Evolutionary conservation across 2,888 invertebrate genomes (phyloP).

Genomic region (Pseudococcus longispinus): DNA sequence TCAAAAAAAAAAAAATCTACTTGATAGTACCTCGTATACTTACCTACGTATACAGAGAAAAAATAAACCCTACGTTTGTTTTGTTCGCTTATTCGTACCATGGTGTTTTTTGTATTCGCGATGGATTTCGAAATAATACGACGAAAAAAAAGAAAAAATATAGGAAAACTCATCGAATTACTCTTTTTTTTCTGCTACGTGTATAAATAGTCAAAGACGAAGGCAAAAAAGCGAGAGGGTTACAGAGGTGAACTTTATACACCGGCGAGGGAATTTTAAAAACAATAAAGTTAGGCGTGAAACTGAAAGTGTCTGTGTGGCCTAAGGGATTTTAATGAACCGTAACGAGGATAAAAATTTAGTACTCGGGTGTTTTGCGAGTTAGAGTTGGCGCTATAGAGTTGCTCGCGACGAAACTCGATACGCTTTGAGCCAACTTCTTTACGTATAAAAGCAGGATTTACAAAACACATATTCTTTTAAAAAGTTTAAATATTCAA

Average conservation of each 20-base stretch:
- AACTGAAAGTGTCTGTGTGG: neutral
- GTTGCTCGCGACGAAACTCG: conserved; percentile 5
- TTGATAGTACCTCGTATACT: neutral
- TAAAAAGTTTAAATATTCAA: conserved; percentile 44
- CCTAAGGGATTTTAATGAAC: conserved; percentile 39
- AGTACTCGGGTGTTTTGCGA: neutral
- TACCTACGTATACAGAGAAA: neutral
- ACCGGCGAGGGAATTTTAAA: neutral
- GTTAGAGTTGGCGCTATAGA: too few relatives aligned
- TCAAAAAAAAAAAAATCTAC: neutral
- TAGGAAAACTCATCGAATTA: neutral
- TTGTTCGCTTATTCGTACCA: neutral
- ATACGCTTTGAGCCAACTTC: conserved; percentile 30
- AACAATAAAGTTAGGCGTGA: neutral
- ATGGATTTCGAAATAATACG: neutral
- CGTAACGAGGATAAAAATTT: conserved; percentile 2
- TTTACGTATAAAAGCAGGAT: conserved; percentile 9
- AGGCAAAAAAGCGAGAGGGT: neutral
- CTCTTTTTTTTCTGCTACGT: neutral
- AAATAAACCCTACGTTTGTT: neutral
- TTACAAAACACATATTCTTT: conserved; percentile 11
- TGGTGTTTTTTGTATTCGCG: neutral
- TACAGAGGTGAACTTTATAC: neutral
- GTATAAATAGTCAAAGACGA: neutral
- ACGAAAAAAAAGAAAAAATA: neutral